phyloP scores from a whole-genome alignment of 1,140 invertebrate species.

The Sycophila sp. region DNA sequence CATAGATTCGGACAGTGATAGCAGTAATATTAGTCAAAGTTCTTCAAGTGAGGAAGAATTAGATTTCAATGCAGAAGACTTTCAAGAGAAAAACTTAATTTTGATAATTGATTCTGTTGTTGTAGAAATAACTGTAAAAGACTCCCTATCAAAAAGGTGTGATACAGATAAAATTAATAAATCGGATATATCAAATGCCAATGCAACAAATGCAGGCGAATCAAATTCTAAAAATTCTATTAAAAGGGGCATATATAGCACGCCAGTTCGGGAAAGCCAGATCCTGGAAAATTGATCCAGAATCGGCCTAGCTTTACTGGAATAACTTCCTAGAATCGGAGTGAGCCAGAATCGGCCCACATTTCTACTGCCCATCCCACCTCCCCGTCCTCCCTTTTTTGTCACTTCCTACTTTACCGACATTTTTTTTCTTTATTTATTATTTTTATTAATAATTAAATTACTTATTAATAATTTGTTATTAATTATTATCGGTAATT shows the following conservation, averaged over 20 bases:
- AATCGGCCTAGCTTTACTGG: no score
- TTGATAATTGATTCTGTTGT: neutral
- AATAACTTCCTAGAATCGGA: no score
- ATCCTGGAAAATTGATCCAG: no score
- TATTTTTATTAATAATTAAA: no score
- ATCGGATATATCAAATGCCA: neutral
- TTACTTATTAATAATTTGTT: no score
- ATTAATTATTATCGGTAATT: no score
- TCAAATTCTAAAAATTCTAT: neutral
- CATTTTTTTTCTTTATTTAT: no score
- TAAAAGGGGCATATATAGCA: slow-evolving; percentile 1
- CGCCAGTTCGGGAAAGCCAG: no score
- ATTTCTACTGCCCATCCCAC: no score
- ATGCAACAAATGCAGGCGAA: neutral
- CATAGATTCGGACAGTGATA: neutral
- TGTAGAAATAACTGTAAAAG: neutral
- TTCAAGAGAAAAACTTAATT: neutral
- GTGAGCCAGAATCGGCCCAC: no score
- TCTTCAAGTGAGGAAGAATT: neutral
- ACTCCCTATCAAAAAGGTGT: neutral
- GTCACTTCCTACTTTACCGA: no score
- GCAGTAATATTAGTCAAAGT: neutral
- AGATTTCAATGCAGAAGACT: neutral
- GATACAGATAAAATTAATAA: neutral
- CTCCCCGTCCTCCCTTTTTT: no score